These are phyloP conservation scores for Numenius arquata DNA, from an alignment of 2,113 vertebrate species.

Conservation along the genomic window DNA sequence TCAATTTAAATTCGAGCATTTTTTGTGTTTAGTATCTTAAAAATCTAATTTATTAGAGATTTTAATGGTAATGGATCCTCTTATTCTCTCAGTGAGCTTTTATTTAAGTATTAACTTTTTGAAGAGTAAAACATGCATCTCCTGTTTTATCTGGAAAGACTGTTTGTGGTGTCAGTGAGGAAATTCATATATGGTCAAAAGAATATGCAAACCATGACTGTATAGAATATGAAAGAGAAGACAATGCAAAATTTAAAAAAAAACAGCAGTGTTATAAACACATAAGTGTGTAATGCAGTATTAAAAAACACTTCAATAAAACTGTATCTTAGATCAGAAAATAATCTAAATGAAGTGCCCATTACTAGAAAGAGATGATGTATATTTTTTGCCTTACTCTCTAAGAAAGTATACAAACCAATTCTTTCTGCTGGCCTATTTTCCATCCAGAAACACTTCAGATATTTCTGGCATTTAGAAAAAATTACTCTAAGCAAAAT, in stretches of 20 bases:
- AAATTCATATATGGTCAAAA: background rate
- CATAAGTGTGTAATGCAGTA: background rate
- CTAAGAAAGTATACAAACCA: background rate
- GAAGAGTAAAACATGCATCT: background rate
- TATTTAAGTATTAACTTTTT: background rate
- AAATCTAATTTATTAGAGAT: background rate
- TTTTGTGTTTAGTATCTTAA: background rate
- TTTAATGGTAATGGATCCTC: background rate
- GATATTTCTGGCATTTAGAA: background rate
- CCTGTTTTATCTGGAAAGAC: background rate
- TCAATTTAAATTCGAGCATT: background rate
- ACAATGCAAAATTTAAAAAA: background rate
- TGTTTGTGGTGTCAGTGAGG: background rate
- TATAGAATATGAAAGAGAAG: background rate
- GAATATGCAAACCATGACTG: background rate
- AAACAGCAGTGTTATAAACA: rapidly evolving
- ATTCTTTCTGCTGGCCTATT: background rate
- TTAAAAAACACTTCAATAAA: background rate
- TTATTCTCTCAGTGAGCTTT: background rate
- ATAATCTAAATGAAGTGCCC: background rate
- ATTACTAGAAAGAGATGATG: background rate
- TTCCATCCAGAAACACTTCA: background rate
- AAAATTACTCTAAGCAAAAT: background rate
- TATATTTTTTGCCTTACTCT: background rate
- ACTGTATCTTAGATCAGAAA: background rate